Evolutionary conservation across 2,113 vertebrate genomes (phyloP).

Genomic region (Dicentrarchus labrax): DNA sequence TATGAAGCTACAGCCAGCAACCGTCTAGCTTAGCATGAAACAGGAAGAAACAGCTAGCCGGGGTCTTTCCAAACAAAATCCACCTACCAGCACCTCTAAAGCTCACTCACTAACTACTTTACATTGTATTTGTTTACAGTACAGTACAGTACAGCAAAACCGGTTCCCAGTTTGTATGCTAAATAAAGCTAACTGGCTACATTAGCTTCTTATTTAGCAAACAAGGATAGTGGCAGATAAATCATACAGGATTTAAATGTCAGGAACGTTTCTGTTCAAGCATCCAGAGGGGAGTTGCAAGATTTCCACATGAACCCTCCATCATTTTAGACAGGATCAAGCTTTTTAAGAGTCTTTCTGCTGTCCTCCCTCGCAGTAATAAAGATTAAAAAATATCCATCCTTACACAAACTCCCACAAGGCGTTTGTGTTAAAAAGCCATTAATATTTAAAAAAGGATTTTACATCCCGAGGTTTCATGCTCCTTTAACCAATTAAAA

Average conservation of each 20-base stretch:
- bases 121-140: not conserved
- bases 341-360: conserved; percentile 32
- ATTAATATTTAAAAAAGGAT: conserved; percentile 32
- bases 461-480: conserved; percentile 24
- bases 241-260: conserved; percentile 3
- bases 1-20: not conserved
- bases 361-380: conserved; percentile 10
- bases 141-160: not conserved
- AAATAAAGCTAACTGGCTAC: not conserved
- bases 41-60: too few relatives aligned
- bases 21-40: too few relatives aligned
- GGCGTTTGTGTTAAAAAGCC: conserved; percentile 30
- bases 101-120: too few relatives aligned
- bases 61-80: too few relatives aligned
- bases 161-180: not conserved
- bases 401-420: conserved; percentile 24
- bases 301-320: conserved; percentile 8
- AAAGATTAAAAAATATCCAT: conserved; percentile 11
- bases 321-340: not conserved
- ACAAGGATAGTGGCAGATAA: not conserved
- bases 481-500: conserved; percentile 45
- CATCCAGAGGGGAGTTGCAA: not conserved
- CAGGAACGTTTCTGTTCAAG: not conserved
- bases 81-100: too few relatives aligned
- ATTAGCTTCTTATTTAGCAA: not conserved